Base-by-base conservation (phyloP, 1,140 invertebrate species). In the Olivierus martensii region DNA sequence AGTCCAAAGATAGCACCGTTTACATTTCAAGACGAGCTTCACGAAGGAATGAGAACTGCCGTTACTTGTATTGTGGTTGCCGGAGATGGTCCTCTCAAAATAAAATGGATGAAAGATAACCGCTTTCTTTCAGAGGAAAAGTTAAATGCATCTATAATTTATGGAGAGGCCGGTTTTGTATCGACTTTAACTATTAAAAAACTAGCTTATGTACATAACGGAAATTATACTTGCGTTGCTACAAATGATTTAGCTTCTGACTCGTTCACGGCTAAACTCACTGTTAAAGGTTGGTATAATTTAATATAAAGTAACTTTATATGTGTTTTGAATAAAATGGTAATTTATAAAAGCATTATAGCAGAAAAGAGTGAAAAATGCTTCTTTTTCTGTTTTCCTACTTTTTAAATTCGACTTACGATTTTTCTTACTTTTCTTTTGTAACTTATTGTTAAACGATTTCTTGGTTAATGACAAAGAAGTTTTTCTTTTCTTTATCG, bases 71-170 rank as follows among this genome's bases (percentile, higher is more conserved):
- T 55, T 19, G 58, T 62, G 4, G 47, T 58, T 17, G 62, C 59
- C 59, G 73, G 71, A 53, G 72, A 73, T 61, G 69, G 71, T 47
- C 69, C 71, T 44, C 66, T 71, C 41, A 70, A 69, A 60, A 71
- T 73, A 46, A 67, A 66, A 55, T 77, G 75, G 74, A 62, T 71
- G 51, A 77, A 76, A 66, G 73, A 84, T 63, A 81, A 81, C 36
- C 51, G 44, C 18, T 50, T 36, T 35, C 54, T 48, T 37, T 47
- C 41, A n/a, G 59, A 52, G 18, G 39, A 36, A 35, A 49, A 51
- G 18, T 41, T 42, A 4, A 49, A 51, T 34, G 51, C 42, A 4
- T 46, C 44, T 22, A 52, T 59, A 37, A 36, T 61, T 6, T 48
- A 55, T 17, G 52, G 52, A 11, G 55, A 44, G 7, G 57, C 61